Evolutionary conservation across 2,797 vertebrate genomes (phyloP), one percentile per base, ranked within the genome.

Genomic region (Alouatta caraya): DNA sequence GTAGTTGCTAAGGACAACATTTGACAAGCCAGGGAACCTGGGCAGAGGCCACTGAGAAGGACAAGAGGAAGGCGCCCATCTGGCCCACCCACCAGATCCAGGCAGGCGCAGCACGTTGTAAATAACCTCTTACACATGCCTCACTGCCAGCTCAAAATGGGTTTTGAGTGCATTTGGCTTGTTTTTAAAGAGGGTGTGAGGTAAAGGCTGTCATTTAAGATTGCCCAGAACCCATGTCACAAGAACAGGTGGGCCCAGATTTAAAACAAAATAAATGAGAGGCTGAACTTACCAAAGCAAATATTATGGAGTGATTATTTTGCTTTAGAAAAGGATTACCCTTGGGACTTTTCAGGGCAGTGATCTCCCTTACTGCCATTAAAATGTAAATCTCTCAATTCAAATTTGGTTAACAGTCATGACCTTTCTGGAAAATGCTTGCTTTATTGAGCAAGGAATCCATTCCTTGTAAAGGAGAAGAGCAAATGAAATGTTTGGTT

Each of bases 171-270:
- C 57, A 50, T 88, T 93, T 80, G 82, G 79, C 93, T 96, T 94
- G 92, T 87, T 95, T 95, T 97, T 96, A 85, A 94, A 96, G 84
- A 92, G 67, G 44, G 96, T 95, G 96, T 84, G 93, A 97, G 96
- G 78, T 61, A 95, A 95, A 59, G 19, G 73, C 93, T 95, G 94
- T 96, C 95, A 90, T 75, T 95, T 89, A 93, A 96, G 96, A 96
- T 79, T 75, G 94, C 95, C 90, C 81, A 59, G 96, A 80, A 50
- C 48, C n/a, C 44, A 67, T 0, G 46, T 72, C 93, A 55, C 28
- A 19, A 44, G 94, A 96, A 88, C 97, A 97, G 97, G 97, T 97
- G 97, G 93, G 90, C 88, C 80, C 73, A 72, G 88, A 86, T 86
- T 92, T 75, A 96, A 96, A 97, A 86, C 59, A 78, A 85, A 95